Evolutionary conservation across 1,140 invertebrate species (phyloP).

Genomic region (Cyphomyrmex costatus): DNA sequence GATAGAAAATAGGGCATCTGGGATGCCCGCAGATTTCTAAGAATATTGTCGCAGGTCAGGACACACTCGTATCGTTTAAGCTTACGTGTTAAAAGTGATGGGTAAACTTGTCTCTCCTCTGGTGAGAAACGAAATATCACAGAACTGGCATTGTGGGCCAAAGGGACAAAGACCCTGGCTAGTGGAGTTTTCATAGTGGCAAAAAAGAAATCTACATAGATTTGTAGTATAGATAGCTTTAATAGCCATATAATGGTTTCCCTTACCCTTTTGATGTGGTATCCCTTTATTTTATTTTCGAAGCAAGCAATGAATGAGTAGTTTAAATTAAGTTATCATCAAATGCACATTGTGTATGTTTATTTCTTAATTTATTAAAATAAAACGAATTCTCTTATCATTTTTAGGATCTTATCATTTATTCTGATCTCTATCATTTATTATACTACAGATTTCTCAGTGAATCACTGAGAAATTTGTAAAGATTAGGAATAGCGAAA

Average conservation of each 20-base stretch:
- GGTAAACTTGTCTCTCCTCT: conserved; percentile 62
- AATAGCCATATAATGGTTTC: no score
- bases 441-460: neutral
- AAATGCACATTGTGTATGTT: no score
- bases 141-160: neutral
- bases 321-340: no score
- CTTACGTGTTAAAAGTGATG: conserved; percentile 55
- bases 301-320: no score
- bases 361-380: no score
- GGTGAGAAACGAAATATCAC: conserved; percentile 36
- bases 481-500: neutral
- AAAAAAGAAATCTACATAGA: neutral
- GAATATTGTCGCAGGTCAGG: conserved; percentile 70
- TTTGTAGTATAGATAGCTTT: no score
- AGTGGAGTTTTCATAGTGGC: neutral
- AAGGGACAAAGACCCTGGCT: neutral
- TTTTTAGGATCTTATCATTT: no score
- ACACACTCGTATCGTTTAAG: conserved; percentile 25
- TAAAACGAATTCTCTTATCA: no score
- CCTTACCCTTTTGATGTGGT: no score
- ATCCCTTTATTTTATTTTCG: no score
- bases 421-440: no score
- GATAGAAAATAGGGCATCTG: neutral
- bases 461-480: neutral
- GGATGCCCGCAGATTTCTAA: conserved; percentile 52